phyloP scores from a whole-genome alignment of 2,113 vertebrate species.

The Pseudorasbora parva region DNA sequence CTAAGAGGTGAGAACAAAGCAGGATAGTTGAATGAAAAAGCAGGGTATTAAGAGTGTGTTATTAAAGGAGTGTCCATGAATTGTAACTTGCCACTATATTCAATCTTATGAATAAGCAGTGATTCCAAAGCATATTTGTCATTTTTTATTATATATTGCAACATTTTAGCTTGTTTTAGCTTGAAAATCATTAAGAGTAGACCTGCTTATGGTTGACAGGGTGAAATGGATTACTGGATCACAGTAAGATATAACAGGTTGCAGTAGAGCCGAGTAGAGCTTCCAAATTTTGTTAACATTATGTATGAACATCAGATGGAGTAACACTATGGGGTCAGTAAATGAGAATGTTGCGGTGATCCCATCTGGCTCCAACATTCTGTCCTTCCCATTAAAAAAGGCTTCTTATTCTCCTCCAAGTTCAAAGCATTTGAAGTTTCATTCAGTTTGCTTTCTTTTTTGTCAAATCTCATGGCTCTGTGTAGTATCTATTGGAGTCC shows the following conservation, averaged over 20 bases:
- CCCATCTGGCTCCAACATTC: conserved; percentile 14
- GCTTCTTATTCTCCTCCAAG: neutral
- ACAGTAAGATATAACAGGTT: neutral
- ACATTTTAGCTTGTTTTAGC: neutral
- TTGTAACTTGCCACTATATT: neutral
- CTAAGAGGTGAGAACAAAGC: conserved; percentile 83
- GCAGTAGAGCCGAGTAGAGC: neutral
- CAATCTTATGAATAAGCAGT: neutral
- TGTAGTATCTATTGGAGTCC: neutral
- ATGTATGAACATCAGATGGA: neutral
- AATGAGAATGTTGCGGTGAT: neutral
- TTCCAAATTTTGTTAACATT: neutral
- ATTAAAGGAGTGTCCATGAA: neutral
- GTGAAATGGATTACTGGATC: neutral
- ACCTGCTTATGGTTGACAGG: neutral
- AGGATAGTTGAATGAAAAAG: neutral
- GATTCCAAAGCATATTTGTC: neutral
- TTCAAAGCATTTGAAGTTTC: conserved; percentile 27
- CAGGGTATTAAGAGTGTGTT: neutral
- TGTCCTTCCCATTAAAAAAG: neutral
- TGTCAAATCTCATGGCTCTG: neutral
- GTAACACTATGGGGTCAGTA: neutral
- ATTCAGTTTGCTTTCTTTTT: conserved; percentile 2
- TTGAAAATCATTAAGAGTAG: neutral
- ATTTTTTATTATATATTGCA: neutral